A percentile compares a stretch with the other conserved stretches of the same genome.
These are phyloP conservation scores for Cyprinus carpio DNA, from an alignment of 2,113 vertebrate species.

Conservation along the genomic window DNA sequence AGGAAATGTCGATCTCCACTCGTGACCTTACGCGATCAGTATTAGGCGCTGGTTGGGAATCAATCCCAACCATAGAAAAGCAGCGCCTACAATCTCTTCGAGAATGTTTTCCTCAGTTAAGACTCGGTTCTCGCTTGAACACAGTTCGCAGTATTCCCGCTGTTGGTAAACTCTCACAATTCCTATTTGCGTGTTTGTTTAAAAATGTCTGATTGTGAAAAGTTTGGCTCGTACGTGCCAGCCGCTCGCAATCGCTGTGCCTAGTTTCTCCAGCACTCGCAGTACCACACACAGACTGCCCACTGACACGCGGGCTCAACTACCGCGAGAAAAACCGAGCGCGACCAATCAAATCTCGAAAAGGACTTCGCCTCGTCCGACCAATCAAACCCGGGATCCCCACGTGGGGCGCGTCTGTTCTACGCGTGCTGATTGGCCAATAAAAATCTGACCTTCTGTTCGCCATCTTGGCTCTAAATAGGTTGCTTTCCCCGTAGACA, in stretches of 20 bases:
- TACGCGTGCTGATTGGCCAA: constrained; percentile 71
- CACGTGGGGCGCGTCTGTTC: constrained; percentile 77
- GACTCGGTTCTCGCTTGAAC: background rate
- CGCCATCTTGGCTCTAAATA: constrained; percentile 86
- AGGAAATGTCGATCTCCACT: constrained; percentile 54
- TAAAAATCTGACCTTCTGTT: constrained; percentile 74
- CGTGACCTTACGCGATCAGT: constrained; percentile 38
- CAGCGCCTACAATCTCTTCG: constrained; percentile 51
- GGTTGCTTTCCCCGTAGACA: constrained; percentile 64
- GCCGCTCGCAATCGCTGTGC: constrained; percentile 58
- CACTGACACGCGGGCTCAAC: constrained; percentile 83
- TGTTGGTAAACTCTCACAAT: constrained; percentile 45
- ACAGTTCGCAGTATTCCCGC: background rate
- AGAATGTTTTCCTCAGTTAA: constrained; percentile 55
- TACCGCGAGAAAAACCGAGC: constrained; percentile 77
- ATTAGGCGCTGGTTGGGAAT: constrained; percentile 44
- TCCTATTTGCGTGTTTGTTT: constrained; percentile 28
- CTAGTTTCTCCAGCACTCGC: constrained; percentile 71
- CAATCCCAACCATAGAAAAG: constrained; percentile 57
- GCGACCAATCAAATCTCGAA: constrained; percentile 75
- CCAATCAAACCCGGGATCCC: constrained; percentile 74
- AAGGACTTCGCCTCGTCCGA: constrained; percentile 52
- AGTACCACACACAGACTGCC: constrained; percentile 84
- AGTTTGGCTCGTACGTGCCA: constrained; percentile 60
- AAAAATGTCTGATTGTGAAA: constrained; percentile 47